phyloP scores from a whole-genome alignment of 2,113 vertebrate genomes.

The Carollia perspicillata region DNA sequence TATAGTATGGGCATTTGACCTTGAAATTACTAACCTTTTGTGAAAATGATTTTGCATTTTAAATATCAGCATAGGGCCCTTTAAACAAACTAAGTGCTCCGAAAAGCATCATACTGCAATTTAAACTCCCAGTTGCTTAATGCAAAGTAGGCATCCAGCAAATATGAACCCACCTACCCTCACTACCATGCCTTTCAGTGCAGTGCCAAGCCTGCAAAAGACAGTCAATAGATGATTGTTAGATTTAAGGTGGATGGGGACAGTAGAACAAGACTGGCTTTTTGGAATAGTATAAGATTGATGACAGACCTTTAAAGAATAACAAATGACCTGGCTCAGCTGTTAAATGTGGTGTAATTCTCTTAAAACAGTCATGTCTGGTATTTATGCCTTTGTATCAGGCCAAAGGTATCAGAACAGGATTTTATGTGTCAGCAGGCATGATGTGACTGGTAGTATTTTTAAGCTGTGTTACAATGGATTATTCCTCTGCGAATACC shows the following conservation, averaged over 20 bases:
- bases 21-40: neutral
- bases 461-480: neutral
- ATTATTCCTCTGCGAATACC: neutral
- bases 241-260: neutral
- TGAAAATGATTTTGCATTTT: conserved; percentile 1
- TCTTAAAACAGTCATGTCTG: conserved; percentile 10
- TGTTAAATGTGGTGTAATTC: conserved; percentile 37
- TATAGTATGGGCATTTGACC: neutral
- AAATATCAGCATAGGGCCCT: neutral
- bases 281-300: conserved; percentile 16
- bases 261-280: neutral
- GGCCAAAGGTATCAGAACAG: neutral
- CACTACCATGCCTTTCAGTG: neutral
- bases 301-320: conserved; percentile 27
- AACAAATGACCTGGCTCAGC: neutral
- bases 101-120: neutral
- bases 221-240: neutral
- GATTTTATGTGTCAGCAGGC: conserved; percentile 27
- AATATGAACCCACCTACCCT: neutral
- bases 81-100: neutral
- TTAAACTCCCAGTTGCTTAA: neutral
- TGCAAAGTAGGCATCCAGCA: neutral
- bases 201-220: neutral
- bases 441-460: conserved; percentile 19
- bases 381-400: conserved; percentile 18